Conservation (phyloP, 2,888 invertebrate genomes). For the Acleris sparsana region DNA sequence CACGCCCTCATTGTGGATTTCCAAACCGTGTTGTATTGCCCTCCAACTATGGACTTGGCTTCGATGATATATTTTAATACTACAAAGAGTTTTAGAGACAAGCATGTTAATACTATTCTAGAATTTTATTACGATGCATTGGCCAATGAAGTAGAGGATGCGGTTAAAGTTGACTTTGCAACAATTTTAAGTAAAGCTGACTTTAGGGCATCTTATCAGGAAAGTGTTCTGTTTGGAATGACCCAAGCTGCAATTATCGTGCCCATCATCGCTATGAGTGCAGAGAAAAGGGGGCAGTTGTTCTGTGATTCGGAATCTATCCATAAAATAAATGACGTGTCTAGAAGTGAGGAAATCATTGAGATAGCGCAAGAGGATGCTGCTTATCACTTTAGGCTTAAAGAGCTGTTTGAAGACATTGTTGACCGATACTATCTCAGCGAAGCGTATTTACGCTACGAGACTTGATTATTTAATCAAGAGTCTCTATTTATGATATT, state of each 20-base stretch:
- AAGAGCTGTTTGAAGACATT: slow-evolving; percentile 82
- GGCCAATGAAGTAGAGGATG: slow-evolving; percentile 62
- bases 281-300: slow-evolving; percentile 53
- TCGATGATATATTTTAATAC: slow-evolving; percentile 83
- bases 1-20: slow-evolving; percentile 86
- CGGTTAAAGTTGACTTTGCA: slow-evolving; percentile 50
- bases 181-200: slow-evolving; percentile 50
- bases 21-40: slow-evolving; percentile 86
- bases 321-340: slow-evolving; percentile 53
- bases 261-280: slow-evolving; percentile 59
- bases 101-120: slow-evolving; percentile 72
- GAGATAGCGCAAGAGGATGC: slow-evolving; percentile 55
- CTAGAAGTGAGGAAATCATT: slow-evolving; percentile 64
- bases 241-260: slow-evolving; percentile 69
- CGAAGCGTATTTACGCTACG: no score
- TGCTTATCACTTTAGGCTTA: slow-evolving; percentile 67
- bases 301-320: slow-evolving; percentile 56
- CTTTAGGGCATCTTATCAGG: slow-evolving; percentile 54
- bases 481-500: not conserved
- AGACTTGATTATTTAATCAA: no score
- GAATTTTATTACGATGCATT: slow-evolving; percentile 81
- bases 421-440: slow-evolving; percentile 70
- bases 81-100: slow-evolving; percentile 64
- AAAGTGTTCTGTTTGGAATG: slow-evolving; percentile 63
- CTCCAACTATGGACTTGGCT: slow-evolving; percentile 86